A percentile compares a stretch with the other conserved stretches of the same genome.
These are phyloP conservation scores for Rhipidura dahli DNA, from an alignment of 2,113 vertebrate genomes.

Conservation along the genomic window DNA sequence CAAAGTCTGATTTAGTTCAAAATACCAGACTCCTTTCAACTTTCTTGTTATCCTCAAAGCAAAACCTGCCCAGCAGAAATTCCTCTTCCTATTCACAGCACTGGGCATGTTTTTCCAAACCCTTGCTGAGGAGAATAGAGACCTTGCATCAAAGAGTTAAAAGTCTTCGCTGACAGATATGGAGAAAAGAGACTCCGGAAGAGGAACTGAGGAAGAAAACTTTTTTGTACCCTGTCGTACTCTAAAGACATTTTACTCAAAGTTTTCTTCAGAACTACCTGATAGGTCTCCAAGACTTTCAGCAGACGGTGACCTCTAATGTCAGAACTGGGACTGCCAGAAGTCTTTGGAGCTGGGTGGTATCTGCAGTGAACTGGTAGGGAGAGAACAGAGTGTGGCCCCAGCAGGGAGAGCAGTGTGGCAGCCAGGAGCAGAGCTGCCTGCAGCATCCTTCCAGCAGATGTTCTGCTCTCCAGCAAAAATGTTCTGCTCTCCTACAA, in stretches of 20 bases:
- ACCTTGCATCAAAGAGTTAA: background rate
- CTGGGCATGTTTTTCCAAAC: background rate
- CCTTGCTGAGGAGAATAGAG: background rate
- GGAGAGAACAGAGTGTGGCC: background rate
- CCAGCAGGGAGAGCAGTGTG: background rate
- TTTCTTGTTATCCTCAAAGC: background rate
- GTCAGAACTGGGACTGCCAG: background rate
- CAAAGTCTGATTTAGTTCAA: background rate
- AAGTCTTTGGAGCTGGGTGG: background rate
- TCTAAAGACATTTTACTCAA: background rate
- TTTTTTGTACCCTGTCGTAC: background rate
- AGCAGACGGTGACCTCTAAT: background rate
- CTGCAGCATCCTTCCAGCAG: background rate
- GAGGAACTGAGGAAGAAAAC: background rate
- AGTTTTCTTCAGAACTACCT: background rate
- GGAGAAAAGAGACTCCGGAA: background rate
- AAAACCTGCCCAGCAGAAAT: background rate
- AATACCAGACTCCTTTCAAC: background rate
- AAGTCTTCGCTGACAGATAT: background rate
- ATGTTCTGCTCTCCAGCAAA: background rate
- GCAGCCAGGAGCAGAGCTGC: background rate
- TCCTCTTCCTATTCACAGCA: background rate
- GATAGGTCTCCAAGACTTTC: background rate
- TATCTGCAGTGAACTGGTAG: slow-evolving; percentile 24
- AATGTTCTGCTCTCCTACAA: background rate